Evolutionary conservation across 1,140 invertebrate genomes (phyloP), one percentile per base, ranked within the genome.

Genomic region (Ceratina japonica): DNA sequence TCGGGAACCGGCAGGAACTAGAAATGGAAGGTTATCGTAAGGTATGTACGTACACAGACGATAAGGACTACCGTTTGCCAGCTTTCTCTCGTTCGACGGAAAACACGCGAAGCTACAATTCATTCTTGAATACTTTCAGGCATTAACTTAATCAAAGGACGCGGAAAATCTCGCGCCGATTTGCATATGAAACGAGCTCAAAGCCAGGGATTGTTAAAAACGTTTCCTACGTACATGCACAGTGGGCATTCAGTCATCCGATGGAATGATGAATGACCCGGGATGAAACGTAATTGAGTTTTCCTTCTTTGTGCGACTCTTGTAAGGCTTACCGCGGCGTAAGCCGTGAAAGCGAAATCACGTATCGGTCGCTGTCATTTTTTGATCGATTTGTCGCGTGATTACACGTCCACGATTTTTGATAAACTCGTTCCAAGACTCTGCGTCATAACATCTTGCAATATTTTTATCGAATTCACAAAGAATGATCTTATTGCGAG

Each of bases 51-150:
- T 31, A 22, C 68, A 37, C 10, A 44, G 2, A 72, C 68, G 75
- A 78, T 78, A 78, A 78, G 69, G 68, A 78, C 75, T 62, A 78
- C 68, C 51, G 75, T 78, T 78, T 69, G 59, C 31, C 75, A 64
- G 69, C 75, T 78, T 78, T 78, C 75, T 78, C 75, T 7, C 59
- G 49, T 64, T 10, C 49, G 58, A 20, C 63, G 18, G 20, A 68
- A 75, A 68, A 75, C 63, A 59, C 63, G 73, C 63, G 22, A 68
- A 54, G 63, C 73, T 54, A 20, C 54, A 63, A 75, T 75, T 56
- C 72, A 74, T n/a, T 22, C 7, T 64, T 24, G 49, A 64, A 20
- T 44, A 59, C 12, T 52, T 22, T 15, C 20, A 16, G 24, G 51
- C 31, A 71, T 3, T 12, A 24, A 22, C 69, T n/a, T 44, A 7